Conservation (phyloP, 2,888 invertebrate species). For the Mythimna impura region DNA sequence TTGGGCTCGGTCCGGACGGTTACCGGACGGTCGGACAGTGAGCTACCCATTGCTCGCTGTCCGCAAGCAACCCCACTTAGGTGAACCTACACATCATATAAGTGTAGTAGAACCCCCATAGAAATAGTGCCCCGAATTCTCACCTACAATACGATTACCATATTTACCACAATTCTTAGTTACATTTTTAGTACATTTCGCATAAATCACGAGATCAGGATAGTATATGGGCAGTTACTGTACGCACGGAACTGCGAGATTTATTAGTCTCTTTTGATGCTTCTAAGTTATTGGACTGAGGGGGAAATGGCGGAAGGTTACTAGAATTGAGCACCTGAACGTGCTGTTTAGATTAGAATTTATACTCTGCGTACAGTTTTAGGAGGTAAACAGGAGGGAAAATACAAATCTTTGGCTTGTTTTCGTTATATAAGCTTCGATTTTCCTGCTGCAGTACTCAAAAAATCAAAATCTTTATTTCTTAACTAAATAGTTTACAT, state of each 20-base stretch:
- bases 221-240: constrained; percentile 29
- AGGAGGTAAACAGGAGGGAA: neutral
- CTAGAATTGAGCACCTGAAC: constrained; percentile 15
- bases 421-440: too few species aligned
- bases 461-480: too few species aligned
- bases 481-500: too few species aligned
- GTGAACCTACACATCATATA: too few species aligned
- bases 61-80: too few species aligned
- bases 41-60: too few species aligned
- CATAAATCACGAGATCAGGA: constrained; percentile 20
- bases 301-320: constrained; percentile 8
- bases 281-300: constrained; percentile 38
- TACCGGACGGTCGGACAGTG: too few species aligned
- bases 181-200: neutral
- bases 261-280: constrained; percentile 46
- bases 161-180: constrained; percentile 1
- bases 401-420: neutral
- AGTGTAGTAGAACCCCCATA: neutral
- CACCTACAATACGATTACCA: neutral
- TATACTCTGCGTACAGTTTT: neutral
- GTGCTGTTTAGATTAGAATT: constrained; percentile 11
- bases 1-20: too few species aligned
- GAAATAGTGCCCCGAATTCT: neutral
- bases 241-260: constrained; percentile 21
- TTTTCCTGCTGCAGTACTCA: too few species aligned